These are phyloP conservation scores for Akabosia matsudoensis DNA, from an alignment of 1,140 invertebrate genomes.

Conservation along the genomic window DNA sequence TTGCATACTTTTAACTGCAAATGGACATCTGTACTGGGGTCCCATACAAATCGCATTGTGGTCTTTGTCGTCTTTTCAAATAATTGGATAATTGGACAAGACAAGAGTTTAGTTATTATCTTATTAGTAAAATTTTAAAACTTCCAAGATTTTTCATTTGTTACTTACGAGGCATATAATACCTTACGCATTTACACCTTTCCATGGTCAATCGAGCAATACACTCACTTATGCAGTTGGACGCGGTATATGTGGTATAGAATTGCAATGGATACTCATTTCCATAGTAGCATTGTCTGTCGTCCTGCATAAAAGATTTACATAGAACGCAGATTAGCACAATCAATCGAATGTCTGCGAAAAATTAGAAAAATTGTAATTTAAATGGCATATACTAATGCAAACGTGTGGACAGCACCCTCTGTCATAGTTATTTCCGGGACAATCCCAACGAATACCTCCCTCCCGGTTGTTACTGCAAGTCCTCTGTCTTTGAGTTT, in stretches of 20 bases:
- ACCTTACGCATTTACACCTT: neutral
- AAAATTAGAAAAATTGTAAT: no score
- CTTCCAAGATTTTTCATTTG: neutral
- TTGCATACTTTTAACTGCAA: no score
- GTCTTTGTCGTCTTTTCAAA: no score
- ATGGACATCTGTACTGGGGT: no score
- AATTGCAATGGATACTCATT: neutral
- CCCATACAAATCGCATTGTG: no score
- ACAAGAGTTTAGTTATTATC: neutral
- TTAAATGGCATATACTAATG: constrained; percentile 30
- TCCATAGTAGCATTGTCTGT: neutral
- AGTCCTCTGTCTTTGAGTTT: constrained; percentile 35
- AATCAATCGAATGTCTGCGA: no score
- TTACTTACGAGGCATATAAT: neutral
- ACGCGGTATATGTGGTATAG: neutral
- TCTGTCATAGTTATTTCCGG: constrained; percentile 43
- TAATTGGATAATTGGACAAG: neutral
- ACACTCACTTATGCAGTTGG: neutral
- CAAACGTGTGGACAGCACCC: constrained; percentile 25
- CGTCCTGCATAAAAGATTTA: neutral
- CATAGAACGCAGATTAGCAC: neutral
- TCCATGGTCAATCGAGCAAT: neutral
- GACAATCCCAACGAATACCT: constrained; percentile 35
- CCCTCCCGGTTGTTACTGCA: constrained; percentile 30
- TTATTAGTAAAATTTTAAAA: neutral